phyloP scores from a whole-genome alignment of 2,113 vertebrate species.

The Theristicus caerulescens region DNA sequence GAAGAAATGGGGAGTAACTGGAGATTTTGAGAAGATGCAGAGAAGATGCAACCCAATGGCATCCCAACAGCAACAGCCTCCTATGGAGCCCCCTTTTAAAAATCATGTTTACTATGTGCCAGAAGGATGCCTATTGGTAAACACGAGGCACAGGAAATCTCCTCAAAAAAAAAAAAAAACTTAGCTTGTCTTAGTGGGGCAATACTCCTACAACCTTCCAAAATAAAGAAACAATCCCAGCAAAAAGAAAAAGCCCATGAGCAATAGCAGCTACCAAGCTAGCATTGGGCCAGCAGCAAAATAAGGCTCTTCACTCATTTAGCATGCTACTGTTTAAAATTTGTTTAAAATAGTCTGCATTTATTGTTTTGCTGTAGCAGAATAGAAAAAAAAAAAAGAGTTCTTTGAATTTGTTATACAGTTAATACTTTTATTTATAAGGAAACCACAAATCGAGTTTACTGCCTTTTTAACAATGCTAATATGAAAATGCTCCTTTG shows the following conservation, averaged over 20 bases:
- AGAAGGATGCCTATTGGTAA: background rate
- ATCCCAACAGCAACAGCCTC: background rate
- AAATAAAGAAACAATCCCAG: background rate
- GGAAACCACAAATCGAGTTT: background rate
- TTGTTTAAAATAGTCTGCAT: background rate
- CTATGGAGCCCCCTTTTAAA: background rate
- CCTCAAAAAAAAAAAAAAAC: background rate
- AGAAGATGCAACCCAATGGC: background rate
- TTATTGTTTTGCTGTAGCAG: background rate
- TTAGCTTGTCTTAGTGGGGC: background rate
- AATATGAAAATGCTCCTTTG: background rate
- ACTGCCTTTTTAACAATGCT: background rate
- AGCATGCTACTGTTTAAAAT: background rate
- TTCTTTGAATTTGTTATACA: background rate
- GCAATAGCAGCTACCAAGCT: background rate
- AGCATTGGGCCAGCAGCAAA: background rate
- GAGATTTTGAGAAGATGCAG: background rate
- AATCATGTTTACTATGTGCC: background rate
- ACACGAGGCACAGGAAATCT: fast-evolving
- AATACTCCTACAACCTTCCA: background rate
- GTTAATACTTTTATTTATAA: background rate
- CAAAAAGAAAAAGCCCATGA: background rate
- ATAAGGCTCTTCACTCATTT: background rate
- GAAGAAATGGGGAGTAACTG: background rate
- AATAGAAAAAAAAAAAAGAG: background rate